A percentile compares a stretch with the other conserved stretches of the same genome.
phyloP scores from a whole-genome alignment of 2,888 invertebrate genomes.

The Troides aeacus region DNA sequence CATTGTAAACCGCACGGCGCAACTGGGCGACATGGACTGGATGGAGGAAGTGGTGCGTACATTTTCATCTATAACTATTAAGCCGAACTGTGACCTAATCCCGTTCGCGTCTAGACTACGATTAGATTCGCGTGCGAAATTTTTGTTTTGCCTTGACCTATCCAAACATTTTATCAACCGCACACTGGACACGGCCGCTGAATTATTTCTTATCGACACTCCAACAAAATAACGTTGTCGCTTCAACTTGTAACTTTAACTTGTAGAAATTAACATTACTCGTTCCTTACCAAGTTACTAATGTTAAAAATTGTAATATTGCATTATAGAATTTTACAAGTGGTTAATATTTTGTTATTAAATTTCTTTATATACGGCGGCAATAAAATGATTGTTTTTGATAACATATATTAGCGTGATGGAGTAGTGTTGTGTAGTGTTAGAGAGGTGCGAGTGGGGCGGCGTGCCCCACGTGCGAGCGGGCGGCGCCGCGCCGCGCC shows the following conservation, averaged over 20 bases:
- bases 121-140: constrained; percentile 36
- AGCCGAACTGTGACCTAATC: background rate
- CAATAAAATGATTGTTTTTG: too few species aligned
- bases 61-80: constrained; percentile 37
- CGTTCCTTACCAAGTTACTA: too few species aligned
- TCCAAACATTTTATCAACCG: constrained; percentile 70
- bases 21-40: constrained; percentile 72
- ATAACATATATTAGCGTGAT: constrained; percentile 4
- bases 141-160: constrained; percentile 69
- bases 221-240: constrained; percentile 13
- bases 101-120: constrained; percentile 6
- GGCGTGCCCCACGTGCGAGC: constrained; percentile 3
- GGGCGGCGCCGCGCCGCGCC: constrained; percentile 41
- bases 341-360: too few species aligned
- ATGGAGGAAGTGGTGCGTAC: constrained; percentile 77
- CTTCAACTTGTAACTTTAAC: too few species aligned
- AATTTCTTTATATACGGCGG: too few species aligned
- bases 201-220: constrained; percentile 46
- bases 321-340: too few species aligned
- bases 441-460: background rate
- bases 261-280: too few species aligned
- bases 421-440: background rate
- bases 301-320: too few species aligned
- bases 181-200: constrained; percentile 43
- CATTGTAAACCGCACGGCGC: constrained; percentile 43